Evolutionary conservation across 2,113 vertebrate genomes (phyloP).

Genomic region (Polypterus bichir): DNA sequence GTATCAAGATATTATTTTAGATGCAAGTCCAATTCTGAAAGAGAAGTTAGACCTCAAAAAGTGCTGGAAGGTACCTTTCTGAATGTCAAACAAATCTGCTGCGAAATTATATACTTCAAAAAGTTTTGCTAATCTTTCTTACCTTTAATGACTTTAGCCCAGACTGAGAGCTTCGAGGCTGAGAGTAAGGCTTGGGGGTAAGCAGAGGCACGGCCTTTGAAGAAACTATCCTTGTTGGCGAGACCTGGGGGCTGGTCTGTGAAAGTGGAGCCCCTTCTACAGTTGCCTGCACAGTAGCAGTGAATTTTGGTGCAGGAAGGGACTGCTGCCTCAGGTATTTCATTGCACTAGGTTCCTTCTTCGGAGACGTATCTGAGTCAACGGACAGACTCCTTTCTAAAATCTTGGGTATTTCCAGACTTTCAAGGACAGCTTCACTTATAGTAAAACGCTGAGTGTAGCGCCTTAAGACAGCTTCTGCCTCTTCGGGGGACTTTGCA

Average conservation of each 20-base stretch:
- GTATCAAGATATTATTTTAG: too few relatives aligned
- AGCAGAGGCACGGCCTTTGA: conserved; percentile 72
- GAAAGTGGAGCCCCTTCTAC: conserved; percentile 47
- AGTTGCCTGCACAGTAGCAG: conserved; percentile 75
- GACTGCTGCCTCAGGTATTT: conserved; percentile 83
- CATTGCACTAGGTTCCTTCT: conserved; percentile 59
- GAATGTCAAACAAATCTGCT: too few relatives aligned
- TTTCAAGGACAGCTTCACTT: conserved; percentile 81
- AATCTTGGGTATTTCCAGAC: conserved; percentile 81
- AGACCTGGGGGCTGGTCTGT: conserved; percentile 42
- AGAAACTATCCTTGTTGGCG: conserved; percentile 51
- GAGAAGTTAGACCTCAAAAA: too few relatives aligned
- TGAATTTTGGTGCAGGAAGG: conserved; percentile 78
- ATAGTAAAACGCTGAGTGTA: conserved; percentile 93
- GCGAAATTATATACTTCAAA: too few relatives aligned
- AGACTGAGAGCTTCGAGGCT: conserved; percentile 50
- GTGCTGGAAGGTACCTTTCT: too few relatives aligned
- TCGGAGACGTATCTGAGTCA: conserved; percentile 55
- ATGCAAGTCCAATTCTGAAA: too few relatives aligned
- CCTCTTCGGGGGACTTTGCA: conserved; percentile 73
- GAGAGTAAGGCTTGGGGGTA: conserved; percentile 75
- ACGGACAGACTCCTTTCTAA: conserved; percentile 85
- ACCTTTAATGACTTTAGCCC: conserved; percentile 72
- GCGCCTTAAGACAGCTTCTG: conserved; percentile 66
- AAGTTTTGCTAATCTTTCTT: conserved; percentile 15